Evolutionary conservation across 2,113 vertebrate genomes (phyloP).

Genomic region (Osmerus mordax): DNA sequence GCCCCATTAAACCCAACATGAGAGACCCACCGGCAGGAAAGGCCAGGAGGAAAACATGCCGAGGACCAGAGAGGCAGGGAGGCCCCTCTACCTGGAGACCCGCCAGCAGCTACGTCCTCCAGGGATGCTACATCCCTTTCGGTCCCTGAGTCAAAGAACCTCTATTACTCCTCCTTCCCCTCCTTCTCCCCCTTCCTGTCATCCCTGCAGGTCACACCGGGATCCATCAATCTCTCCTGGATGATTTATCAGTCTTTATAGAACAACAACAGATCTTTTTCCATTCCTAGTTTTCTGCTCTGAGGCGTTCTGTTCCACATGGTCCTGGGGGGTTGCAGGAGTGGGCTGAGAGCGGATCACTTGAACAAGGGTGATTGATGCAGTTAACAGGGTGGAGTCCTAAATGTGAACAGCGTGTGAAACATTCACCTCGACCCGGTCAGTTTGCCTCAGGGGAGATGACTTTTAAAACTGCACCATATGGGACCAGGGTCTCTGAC

Average conservation of each 20-base stretch:
- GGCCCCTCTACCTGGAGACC: constrained; percentile 5
- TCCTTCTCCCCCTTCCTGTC: neutral
- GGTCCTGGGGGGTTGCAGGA: neutral
- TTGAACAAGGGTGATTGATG: neutral
- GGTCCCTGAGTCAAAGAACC: constrained; percentile 8
- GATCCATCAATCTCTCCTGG: constrained; percentile 6
- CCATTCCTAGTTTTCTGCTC: neutral
- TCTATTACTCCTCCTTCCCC: neutral
- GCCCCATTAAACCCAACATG: constrained; percentile 13
- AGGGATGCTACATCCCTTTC: constrained; percentile 18
- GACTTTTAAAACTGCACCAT: neutral
- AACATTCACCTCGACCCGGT: neutral
- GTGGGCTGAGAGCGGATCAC: neutral
- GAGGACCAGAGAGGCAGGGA: neutral
- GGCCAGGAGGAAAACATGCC: too few species aligned
- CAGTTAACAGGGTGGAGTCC: neutral
- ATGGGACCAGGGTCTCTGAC: neutral
- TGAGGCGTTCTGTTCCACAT: neutral
- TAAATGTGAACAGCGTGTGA: constrained; percentile 2
- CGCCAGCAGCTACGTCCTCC: constrained; percentile 28
- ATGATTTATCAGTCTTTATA: constrained; percentile 17
- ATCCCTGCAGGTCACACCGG: neutral
- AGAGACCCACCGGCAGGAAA: constrained; percentile 15
- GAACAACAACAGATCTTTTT: constrained; percentile 22
- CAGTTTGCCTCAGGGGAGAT: neutral